Evolutionary conservation across 1,140 invertebrate species (phyloP).

Genomic region (Pseudomyrmex cubaensis): DNA sequence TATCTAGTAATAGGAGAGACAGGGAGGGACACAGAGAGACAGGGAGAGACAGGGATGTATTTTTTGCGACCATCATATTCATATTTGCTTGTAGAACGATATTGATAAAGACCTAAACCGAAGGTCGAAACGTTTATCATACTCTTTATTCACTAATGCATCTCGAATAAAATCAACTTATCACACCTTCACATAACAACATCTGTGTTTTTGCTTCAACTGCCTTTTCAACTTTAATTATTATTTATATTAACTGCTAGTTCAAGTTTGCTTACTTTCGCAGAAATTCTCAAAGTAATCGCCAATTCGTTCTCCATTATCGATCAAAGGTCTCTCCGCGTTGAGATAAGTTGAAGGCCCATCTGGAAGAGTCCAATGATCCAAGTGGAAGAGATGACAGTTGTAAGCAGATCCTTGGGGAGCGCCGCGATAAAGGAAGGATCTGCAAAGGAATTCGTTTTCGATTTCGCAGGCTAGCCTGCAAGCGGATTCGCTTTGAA

Average conservation of each 20-base stretch:
- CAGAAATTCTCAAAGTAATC: conserved; percentile 96
- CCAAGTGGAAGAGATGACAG: conserved; percentile 96
- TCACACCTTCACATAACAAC: too few relatives aligned
- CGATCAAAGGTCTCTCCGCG: conserved; percentile 94
- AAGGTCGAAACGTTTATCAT: too few relatives aligned
- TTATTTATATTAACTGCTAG: not conserved
- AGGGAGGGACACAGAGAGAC: too few relatives aligned
- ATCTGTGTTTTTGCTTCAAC: too few relatives aligned
- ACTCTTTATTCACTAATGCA: too few relatives aligned
- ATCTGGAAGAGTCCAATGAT: conserved; percentile 96
- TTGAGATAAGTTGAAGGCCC: conserved; percentile 95
- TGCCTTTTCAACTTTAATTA: too few relatives aligned
- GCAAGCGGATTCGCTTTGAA: conserved; percentile 93
- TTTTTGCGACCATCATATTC: too few relatives aligned
- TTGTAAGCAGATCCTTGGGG: conserved; percentile 92
- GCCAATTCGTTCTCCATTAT: conserved; percentile 95
- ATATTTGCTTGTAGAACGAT: too few relatives aligned
- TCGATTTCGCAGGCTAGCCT: conserved; percentile 96
- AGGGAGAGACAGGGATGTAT: too few relatives aligned
- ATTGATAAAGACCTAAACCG: too few relatives aligned
- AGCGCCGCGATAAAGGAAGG: conserved; percentile 93
- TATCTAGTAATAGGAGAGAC: too few relatives aligned
- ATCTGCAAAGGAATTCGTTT: conserved; percentile 96
- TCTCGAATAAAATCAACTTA: too few relatives aligned
- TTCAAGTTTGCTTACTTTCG: conserved; percentile 86